Evolutionary conservation across 2,113 vertebrate species (phyloP).

Genomic region (Leptocoma aspasia): DNA sequence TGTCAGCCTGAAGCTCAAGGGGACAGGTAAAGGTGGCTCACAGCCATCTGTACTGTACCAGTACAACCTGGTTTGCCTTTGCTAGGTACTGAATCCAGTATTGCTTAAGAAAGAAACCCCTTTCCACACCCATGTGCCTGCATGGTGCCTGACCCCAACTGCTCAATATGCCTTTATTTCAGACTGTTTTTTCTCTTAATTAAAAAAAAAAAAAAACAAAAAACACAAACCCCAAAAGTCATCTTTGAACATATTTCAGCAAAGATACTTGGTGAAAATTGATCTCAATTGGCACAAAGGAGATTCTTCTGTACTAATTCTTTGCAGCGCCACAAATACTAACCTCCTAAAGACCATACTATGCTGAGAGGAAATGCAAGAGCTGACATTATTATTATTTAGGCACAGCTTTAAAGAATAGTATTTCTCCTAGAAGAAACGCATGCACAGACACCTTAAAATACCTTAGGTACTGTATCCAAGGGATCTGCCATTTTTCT

Average conservation of each 20-base stretch:
- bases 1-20: not conserved
- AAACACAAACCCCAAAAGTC: not conserved
- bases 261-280: not conserved
- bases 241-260: not conserved
- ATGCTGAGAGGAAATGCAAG: not conserved
- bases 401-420: not conserved
- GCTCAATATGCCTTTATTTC: not conserved
- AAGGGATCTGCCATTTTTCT: not conserved
- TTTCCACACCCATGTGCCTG: rapidly evolving
- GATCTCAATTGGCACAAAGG: not conserved
- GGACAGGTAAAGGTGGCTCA: not conserved
- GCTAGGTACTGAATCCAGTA: not conserved
- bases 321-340: not conserved
- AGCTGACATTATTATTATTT: not conserved
- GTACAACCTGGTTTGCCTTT: not conserved
- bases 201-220: no score
- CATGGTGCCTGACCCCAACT: not conserved
- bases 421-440: not conserved
- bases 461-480: not conserved
- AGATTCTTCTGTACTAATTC: not conserved
- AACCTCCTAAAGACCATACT: not conserved
- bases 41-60: not conserved
- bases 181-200: not conserved
- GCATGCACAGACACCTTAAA: not conserved
- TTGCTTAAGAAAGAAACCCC: not conserved